These are phyloP conservation scores for Eupithecia inturbata DNA, from an alignment of 2,888 invertebrate species.

Conservation along the genomic window DNA sequence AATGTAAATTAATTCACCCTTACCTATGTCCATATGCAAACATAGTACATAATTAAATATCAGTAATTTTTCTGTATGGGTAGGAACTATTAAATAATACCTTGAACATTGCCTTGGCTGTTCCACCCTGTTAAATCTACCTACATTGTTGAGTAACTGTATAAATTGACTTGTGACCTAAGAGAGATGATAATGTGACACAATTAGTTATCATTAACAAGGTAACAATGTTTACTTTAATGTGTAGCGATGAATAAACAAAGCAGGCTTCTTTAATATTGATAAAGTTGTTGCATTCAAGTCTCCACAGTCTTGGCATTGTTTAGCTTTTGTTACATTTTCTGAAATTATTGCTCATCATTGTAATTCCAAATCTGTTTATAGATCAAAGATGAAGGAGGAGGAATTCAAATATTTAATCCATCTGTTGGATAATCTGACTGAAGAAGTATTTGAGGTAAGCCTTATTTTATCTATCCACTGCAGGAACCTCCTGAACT, in stretches of 20 bases:
- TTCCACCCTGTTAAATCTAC: neutral
- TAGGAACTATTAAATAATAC: neutral
- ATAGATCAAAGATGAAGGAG: conserved; percentile 64
- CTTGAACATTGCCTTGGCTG: neutral
- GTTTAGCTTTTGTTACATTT: neutral
- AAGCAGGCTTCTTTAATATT: conserved; percentile 10
- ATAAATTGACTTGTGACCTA: conserved; percentile 57
- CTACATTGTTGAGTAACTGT: conserved; percentile 9
- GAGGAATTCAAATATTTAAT: conserved; percentile 76
- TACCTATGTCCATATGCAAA: no score
- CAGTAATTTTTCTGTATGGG: neutral
- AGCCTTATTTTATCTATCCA: conserved; percentile 36
- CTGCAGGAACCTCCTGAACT: neutral
- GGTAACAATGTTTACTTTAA: conserved; percentile 38
- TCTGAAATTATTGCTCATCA: neutral
- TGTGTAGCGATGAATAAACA: conserved; percentile 23
- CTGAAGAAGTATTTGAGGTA: conserved; percentile 70
- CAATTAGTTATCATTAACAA: conserved; percentile 54
- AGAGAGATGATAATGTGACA: conserved; percentile 56
- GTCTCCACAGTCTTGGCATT: neutral
- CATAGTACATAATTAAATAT: no score
- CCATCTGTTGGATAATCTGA: conserved; percentile 68
- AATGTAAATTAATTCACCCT: no score
- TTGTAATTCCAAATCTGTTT: conserved; percentile 36
- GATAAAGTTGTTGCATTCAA: neutral